Evolutionary conservation across 1,140 invertebrate genomes (phyloP).

Genomic region (Oryzaephilus surinamensis): DNA sequence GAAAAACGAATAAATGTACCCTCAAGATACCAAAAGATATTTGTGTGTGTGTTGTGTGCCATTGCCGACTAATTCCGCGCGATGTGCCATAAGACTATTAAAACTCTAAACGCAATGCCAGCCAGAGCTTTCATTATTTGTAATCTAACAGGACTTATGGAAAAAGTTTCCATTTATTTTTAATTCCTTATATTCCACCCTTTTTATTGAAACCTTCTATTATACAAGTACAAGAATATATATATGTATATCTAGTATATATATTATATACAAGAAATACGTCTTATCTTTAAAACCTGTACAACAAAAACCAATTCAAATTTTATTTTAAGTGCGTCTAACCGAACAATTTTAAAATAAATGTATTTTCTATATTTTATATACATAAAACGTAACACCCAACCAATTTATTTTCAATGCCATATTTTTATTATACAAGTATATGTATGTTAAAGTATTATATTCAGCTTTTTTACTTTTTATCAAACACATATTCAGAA

Average conservation of each 20-base stretch:
- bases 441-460: too few species aligned
- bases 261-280: constrained; percentile 23
- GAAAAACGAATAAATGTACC: constrained; percentile 38
- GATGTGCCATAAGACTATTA: constrained; percentile 34
- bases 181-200: constrained; percentile 34
- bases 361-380: too few species aligned
- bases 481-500: too few species aligned
- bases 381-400: too few species aligned
- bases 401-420: too few species aligned
- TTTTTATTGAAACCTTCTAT: constrained; percentile 36
- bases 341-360: constrained; percentile 16
- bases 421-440: too few species aligned
- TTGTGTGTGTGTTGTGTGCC: too few species aligned
- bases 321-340: constrained; percentile 22
- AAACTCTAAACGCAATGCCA: constrained; percentile 34
- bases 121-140: constrained; percentile 32
- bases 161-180: constrained; percentile 36
- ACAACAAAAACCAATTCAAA: constrained; percentile 22
- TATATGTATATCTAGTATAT: too few species aligned
- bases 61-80: constrained; percentile 30
- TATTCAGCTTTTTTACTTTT: too few species aligned
- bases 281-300: constrained; percentile 26
- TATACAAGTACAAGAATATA: too few species aligned
- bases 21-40: constrained; percentile 21
- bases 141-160: constrained; percentile 33